Conservation (phyloP, 2,888 invertebrate species). For the Machimus atricapillus region DNA sequence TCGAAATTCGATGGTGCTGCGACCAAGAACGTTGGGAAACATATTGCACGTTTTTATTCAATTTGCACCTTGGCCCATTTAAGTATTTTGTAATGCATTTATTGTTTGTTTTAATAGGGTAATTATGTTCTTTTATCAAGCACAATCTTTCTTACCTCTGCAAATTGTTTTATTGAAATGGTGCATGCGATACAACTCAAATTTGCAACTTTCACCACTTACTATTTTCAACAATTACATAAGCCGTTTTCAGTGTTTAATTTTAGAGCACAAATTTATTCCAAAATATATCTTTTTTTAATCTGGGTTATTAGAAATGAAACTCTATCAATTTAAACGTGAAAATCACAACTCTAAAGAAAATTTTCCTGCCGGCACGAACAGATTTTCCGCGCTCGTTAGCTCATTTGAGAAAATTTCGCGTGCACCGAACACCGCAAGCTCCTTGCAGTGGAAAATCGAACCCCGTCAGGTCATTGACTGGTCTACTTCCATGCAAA, state of each 20-base stretch:
- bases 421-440: not conserved
- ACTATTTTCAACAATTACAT: not conserved
- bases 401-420: not conserved
- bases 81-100: not conserved
- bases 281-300: not conserved
- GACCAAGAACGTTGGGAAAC: too few species aligned
- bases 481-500: slow-evolving; percentile 12
- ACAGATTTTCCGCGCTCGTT: not conserved
- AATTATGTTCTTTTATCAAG: not conserved
- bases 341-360: not conserved
- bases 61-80: too few species aligned
- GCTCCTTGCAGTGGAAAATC: slow-evolving; percentile 9
- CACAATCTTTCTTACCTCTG: not conserved
- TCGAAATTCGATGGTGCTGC: not conserved
- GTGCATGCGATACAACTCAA: not conserved
- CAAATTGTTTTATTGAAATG: not conserved
- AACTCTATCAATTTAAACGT: not conserved
- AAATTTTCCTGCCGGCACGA: not conserved
- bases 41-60: too few species aligned
- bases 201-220: not conserved
- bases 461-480: slow-evolving; percentile 11
- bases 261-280: not conserved
- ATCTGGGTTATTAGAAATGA: not conserved
- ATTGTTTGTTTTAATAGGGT: not conserved
- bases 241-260: not conserved